phyloP scores from a whole-genome alignment of 2,888 invertebrate genomes.

The Therioaphis trifolii region DNA sequence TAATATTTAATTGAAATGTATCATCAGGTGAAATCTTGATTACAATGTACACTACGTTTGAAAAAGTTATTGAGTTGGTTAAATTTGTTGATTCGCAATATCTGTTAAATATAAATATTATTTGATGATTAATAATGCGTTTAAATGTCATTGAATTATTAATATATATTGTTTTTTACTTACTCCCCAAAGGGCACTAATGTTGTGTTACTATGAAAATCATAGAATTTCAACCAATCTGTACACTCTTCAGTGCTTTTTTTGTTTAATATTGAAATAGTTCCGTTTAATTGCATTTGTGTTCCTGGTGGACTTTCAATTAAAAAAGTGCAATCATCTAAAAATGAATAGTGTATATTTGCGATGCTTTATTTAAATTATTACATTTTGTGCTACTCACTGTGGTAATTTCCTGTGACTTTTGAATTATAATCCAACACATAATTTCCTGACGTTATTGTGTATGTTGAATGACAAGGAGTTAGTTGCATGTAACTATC shows the following conservation, averaged over 20 bases:
- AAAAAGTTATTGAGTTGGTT: conserved; percentile 40
- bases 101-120: conserved; percentile 40
- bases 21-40: conserved; percentile 49
- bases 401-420: conserved; percentile 49
- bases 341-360: not conserved
- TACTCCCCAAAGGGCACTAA: conserved; percentile 52
- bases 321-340: conserved; percentile 57
- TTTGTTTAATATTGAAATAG: conserved; percentile 41
- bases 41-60: conserved; percentile 46
- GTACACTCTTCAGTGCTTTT: conserved; percentile 4
- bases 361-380: not conserved
- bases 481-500: conserved; percentile 45
- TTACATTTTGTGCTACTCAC: conserved; percentile 10
- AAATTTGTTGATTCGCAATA: conserved; percentile 50
- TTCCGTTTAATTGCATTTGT: conserved; percentile 42
- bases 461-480: conserved; percentile 57
- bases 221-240: conserved; percentile 35
- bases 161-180: not conserved
- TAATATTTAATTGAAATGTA: conserved; percentile 43
- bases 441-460: conserved; percentile 50
- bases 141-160: not conserved
- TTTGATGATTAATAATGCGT: not conserved
- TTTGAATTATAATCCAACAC: conserved; percentile 46
- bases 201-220: conserved; percentile 51
- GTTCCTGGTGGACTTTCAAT: conserved; percentile 51